Percentiles rank a stretch among this genome's conserved stretches.
phyloP scores from a whole-genome alignment of 2,888 invertebrate species.

The Apamea sordens region DNA sequence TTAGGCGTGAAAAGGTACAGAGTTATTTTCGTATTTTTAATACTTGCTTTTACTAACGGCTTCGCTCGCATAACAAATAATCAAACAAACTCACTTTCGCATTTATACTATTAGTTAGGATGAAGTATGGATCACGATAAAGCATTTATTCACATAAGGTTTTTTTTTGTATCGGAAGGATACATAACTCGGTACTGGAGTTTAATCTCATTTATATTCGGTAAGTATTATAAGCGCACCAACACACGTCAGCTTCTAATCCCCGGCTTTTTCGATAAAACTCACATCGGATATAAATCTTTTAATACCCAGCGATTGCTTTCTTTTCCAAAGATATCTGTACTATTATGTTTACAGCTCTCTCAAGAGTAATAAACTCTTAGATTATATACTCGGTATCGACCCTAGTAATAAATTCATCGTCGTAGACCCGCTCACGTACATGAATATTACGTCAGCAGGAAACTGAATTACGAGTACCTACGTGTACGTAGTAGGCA shows the following conservation, averaged over 20 bases:
- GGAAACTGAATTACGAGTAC: constrained; percentile 60
- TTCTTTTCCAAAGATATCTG: constrained; percentile 42
- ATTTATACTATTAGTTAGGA: neutral
- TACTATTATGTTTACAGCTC: constrained; percentile 59
- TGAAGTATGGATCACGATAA: neutral
- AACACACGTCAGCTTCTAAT: constrained; percentile 52
- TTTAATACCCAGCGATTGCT: constrained; percentile 44
- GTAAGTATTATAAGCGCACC: constrained; percentile 52
- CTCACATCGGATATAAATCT: constrained; percentile 52
- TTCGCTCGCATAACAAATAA: neutral
- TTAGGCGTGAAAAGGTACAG: too few relatives aligned
- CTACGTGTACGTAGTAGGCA: constrained; percentile 33
- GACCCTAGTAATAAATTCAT: constrained; percentile 63
- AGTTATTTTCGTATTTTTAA: neutral
- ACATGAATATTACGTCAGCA: constrained; percentile 61
- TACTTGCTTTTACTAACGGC: neutral
- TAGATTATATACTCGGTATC: constrained; percentile 46
- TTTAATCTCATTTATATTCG: constrained; percentile 45
- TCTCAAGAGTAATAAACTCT: constrained; percentile 59
- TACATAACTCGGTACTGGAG: constrained; percentile 13
- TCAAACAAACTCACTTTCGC: neutral
- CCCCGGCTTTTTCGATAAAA: constrained; percentile 53
- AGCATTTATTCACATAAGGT: constrained; percentile 6
- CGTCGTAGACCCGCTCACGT: constrained; percentile 36
- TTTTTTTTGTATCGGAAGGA: constrained; percentile 23